Base-by-base conservation (phyloP, 2,113 vertebrate genomes). In the Rhinopomastus cyanomelas region DNA sequence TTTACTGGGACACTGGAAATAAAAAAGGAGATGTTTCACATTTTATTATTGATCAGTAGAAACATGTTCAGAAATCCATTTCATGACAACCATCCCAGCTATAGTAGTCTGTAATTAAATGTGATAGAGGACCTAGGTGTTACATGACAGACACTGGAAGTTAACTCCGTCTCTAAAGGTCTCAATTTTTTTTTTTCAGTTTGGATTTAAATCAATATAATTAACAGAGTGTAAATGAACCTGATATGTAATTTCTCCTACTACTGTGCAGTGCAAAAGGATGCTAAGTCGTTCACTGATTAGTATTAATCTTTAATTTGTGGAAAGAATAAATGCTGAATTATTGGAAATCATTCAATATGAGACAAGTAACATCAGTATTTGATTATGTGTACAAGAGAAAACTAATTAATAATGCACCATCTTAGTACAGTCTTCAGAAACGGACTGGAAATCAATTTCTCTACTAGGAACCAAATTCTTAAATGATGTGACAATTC, bases 1-100 rank as follows among this genome's bases (percentile, higher is more conserved):
- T 95, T 99, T 99, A 96, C 99, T 99, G 8, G 99, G 99, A 92
- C 99, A 99, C 99, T 99, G 78, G 64, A 74, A 85, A 55, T n/a
- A 79, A 49, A 82, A 85, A 42, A 29, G 12, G 57, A 29, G 79
- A 48, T 25, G 16, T 30, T 17, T 85, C 84, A 78, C 51, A n/a
- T 37, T 72, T 85, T 46, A 34, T 83, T 61, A 51, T 36, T 16
- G 3, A 83, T 46, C 30, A 68, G 14, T 46, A 36, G 6, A 29
- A 76, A 68, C 12, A 22, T n/a, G 56, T 46, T 44, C 39, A 48
- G 27, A 64, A 90, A 81, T 36, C 8, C 14, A 51, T 83, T 81
- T 60, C 5, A 20, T 39, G 20, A 57, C 21, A 39, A 62, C 53
- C 27, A 69, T 51, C 20, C 7, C 17, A 78, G 19, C 12, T 64